Evolutionary conservation across 2,797 vertebrate species (phyloP).

Genomic region (Mycteria americana): DNA sequence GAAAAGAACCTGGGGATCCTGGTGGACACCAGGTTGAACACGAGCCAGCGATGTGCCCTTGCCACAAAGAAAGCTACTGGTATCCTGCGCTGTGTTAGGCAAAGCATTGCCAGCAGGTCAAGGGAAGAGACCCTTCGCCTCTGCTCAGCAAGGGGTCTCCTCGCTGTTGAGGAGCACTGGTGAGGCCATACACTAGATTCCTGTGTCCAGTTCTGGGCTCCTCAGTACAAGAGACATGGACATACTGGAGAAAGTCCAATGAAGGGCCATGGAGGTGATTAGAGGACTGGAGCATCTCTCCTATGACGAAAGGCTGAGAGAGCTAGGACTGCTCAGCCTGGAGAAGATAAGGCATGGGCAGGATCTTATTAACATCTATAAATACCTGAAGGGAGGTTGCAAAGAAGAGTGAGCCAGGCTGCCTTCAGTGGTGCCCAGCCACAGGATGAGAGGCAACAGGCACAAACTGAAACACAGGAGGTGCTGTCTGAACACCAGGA

Average conservation of each 20-base stretch:
- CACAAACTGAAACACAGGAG: background rate
- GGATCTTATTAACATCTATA: background rate
- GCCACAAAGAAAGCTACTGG: rapidly evolving
- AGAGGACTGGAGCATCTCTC: background rate
- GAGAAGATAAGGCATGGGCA: background rate
- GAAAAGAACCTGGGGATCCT: background rate
- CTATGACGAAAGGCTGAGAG: background rate
- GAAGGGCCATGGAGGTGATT: background rate
- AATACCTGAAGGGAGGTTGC: background rate
- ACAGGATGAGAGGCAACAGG: background rate
- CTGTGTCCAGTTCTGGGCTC: background rate
- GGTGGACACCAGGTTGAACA: background rate
- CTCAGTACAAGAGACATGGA: background rate
- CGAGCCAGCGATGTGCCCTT: background rate
- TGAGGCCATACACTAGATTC: background rate
- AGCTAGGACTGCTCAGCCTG: background rate
- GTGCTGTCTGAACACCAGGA: background rate
- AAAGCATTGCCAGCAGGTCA: background rate
- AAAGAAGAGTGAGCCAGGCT: background rate
- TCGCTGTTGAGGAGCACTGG: background rate
- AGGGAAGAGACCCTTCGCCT: background rate
- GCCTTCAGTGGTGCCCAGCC: background rate
- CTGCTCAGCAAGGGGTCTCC: background rate
- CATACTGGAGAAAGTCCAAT: background rate
- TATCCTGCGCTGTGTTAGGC: background rate